Base-by-base conservation (phyloP, 2,113 vertebrate genomes). In the Syngnathoides biaculeatus region DNA sequence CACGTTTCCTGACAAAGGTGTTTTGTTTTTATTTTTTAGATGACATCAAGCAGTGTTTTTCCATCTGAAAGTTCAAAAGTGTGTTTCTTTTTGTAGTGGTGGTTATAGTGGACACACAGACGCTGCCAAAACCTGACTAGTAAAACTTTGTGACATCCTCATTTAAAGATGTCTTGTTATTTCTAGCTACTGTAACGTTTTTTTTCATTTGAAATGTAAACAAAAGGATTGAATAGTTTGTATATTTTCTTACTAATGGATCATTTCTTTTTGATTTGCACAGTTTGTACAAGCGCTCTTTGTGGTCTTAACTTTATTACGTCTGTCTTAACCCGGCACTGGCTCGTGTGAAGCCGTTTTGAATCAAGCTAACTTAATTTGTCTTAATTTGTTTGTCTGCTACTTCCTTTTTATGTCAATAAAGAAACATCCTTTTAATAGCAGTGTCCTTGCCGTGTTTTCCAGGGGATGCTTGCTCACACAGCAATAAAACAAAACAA, bases 191-290 rank as follows among this genome's bases (percentile, higher is more conserved):
- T 67, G 69, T 68, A 65, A 30, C 55, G 8, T 56, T 14, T 30
- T 26, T 67, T 30, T 52, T 42, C 2, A 59, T 58, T 55, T 70
- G 0, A 45, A 53, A 59, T 53, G 64, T 69, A 55, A 62, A 60
- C 42, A 72, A 72, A 67, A 56, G 43, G 75, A 84, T 30, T 78
- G 67, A 84, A 70, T 72, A 84, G 68, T 78, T 79, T 86, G 71
- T 83, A 79, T 68, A 70, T 80, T 82, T 79, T 52, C 68, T 63
- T 77, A 74, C 62, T 86, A 72, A 81, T 82, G 67, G 8, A 39
- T 42, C 39, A 50, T 78, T 83, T 79, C 67, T 85, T 73, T 84
- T 86, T 89, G 67, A 86, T 90, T 91, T 90, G 89, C 89, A 90
- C 89, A 90, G 10, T 74, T 85, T 87, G 84, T 80, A 84, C 40